Percentiles rank a stretch among this genome's conserved stretches.
These are phyloP conservation scores for Sternarchorhynchus goeldii DNA, from an alignment of 2,797 vertebrate species.

Conservation along the genomic window DNA sequence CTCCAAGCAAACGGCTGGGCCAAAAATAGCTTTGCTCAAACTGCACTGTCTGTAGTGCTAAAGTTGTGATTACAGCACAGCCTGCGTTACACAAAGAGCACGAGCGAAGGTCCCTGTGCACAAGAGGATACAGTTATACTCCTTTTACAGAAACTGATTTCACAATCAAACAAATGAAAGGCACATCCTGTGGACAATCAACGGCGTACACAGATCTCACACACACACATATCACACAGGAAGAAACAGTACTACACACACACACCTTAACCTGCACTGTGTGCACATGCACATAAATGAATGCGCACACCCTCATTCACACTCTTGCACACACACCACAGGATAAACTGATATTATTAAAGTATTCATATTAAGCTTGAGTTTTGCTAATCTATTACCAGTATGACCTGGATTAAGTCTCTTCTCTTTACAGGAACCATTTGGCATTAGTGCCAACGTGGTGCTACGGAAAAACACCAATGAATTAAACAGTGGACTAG, in stretches of 20 bases:
- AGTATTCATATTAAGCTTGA: slow-evolving; percentile 22
- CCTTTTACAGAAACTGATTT: slow-evolving; percentile 66
- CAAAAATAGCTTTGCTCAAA: slow-evolving; percentile 75
- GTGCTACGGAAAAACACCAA: slow-evolving; percentile 31
- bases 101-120: slow-evolving; percentile 65
- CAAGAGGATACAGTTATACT: slow-evolving; percentile 59
- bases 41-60: slow-evolving; percentile 67
- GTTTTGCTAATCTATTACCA: slow-evolving; percentile 54
- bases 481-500: slow-evolving; percentile 16
- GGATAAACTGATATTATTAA: slow-evolving; percentile 33
- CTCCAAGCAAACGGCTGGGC: slow-evolving; percentile 76
- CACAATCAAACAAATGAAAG: slow-evolving; percentile 71
- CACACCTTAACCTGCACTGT: slow-evolving; percentile 32
- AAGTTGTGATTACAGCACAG: slow-evolving; percentile 71
- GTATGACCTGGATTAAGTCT: slow-evolving; percentile 45
- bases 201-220: too few species aligned
- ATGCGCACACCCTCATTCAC: neutral
- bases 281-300: neutral
- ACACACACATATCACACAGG: slow-evolving; percentile 10
- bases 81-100: slow-evolving; percentile 62
- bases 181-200: slow-evolving; percentile 60
- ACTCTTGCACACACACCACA: neutral
- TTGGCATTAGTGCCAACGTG: slow-evolving; percentile 42
- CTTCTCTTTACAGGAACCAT: slow-evolving; percentile 25
- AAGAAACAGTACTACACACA: slow-evolving; percentile 37